These are phyloP conservation scores for Drosophila navojoa DNA, from an alignment of 1,140 invertebrate species.

Conservation along the genomic window DNA sequence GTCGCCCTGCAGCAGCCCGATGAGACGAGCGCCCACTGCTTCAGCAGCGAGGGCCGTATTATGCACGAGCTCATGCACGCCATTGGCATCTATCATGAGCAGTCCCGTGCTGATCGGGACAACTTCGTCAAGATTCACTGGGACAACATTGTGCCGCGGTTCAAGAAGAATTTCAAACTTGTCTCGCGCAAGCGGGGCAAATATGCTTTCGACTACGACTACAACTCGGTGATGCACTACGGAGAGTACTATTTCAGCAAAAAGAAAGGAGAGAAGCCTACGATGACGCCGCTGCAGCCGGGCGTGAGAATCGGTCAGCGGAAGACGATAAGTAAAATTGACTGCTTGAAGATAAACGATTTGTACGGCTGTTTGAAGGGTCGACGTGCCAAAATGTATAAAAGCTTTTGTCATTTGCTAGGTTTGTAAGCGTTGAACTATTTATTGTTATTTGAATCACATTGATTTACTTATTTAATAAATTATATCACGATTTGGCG, in stretches of 20 bases:
- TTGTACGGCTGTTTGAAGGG: slow-evolving; percentile 87
- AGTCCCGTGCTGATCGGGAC: slow-evolving; percentile 92
- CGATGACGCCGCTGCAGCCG: slow-evolving; percentile 86
- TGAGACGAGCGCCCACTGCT: slow-evolving; percentile 86
- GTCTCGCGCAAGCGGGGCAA: slow-evolving; percentile 88
- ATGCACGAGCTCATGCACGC: slow-evolving; percentile 94
- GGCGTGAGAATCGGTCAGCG: slow-evolving; percentile 87
- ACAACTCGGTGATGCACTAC: slow-evolving; percentile 90
- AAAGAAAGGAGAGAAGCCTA: slow-evolving; percentile 76
- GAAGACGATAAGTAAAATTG: slow-evolving; percentile 87
- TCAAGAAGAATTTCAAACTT: slow-evolving; percentile 88
- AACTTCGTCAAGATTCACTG: slow-evolving; percentile 89
- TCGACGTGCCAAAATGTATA: slow-evolving; percentile 85
- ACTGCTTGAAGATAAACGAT: slow-evolving; percentile 89
- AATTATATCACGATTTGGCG: slow-evolving; percentile 24
- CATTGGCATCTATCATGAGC: slow-evolving; percentile 94
- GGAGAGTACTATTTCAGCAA: slow-evolving; percentile 86
- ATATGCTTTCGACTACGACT: slow-evolving; percentile 89
- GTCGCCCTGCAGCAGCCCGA: slow-evolving; percentile 86
- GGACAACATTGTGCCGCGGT: slow-evolving; percentile 88
- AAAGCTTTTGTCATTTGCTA: slow-evolving; percentile 86
- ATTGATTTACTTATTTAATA: slow-evolving; percentile 75
- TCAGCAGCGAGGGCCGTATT: slow-evolving; percentile 88
- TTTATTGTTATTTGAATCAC: slow-evolving; percentile 65
- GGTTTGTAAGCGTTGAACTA: slow-evolving; percentile 83